Base-by-base conservation (phyloP, 2,797 vertebrate species). In the Hippoglossus hippoglossus region DNA sequence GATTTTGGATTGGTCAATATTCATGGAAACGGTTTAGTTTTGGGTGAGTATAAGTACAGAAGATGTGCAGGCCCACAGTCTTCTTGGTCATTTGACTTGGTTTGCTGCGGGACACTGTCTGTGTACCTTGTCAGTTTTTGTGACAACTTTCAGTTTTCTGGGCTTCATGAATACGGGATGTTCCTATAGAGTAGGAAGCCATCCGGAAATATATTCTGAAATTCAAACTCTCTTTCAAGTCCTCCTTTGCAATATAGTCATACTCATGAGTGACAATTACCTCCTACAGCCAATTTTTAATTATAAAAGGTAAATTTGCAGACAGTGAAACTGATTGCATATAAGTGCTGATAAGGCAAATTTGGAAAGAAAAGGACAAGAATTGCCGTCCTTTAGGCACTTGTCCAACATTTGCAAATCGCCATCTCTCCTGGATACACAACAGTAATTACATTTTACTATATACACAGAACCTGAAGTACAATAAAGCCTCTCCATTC, bases 301-400 rank as follows among this genome's bases (percentile, higher is more conserved):
- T 96, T 93, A 92, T 61, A 69, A 46, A 83, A 70, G 66, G 87
- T 93, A 94, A 93, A 93, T 93, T 93, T 75, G 60, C 83, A 85
- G 87, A 89, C 82, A 81, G 71, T 81, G 75, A 88, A 94, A 64
- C 73, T 91, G 89, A 92, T 89, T 92, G 89, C 89, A 93, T 87
- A 77, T 62, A 85, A 89, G 64, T 92, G 91, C 92, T 95, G 91
- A 93, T 89, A 63, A 9, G 78, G 79, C 87, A 92, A 80, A 85
- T 93, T 80, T 25, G 51, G 4, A 24, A 22, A 22, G 21, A 67
- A 87, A 63, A 69, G 55, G 55, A 77, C 83, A 87, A 64, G 16
- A 84, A 91, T 78, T 76, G 78, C 41, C 68, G 79, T 79, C 64
- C 62, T 65, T 60, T 16, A 52, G 67, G 69, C 1, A 2, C 44